A percentile compares a stretch with the other conserved stretches of the same genome.
phyloP scores from a whole-genome alignment of 2,113 vertebrate species.

The Oncorhynchus clarkii region DNA sequence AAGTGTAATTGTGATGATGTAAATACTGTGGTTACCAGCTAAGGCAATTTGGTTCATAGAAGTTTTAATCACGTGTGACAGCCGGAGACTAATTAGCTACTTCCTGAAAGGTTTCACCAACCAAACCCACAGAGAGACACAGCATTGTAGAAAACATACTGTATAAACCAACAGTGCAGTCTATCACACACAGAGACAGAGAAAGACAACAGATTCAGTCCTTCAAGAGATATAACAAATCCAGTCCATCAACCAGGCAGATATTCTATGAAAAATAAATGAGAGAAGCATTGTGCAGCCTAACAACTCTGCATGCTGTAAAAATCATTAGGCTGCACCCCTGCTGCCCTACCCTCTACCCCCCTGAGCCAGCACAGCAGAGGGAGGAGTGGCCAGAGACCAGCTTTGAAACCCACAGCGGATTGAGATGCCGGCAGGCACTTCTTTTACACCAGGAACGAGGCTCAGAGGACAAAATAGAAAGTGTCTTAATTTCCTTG shows the following conservation, averaged over 20 bases:
- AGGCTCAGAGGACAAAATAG: constrained; percentile 12
- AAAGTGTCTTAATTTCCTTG: constrained; percentile 26
- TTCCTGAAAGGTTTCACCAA: neutral
- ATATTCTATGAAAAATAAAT: neutral
- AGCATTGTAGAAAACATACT: neutral
- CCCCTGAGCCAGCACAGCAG: constrained; percentile 15
- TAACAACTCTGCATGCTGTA: constrained; percentile 28
- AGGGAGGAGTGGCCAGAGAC: constrained; percentile 5
- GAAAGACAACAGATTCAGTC: neutral
- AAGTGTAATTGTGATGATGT: no score
- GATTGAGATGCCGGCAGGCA: neutral
- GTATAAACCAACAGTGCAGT: neutral
- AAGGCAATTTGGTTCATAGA: neutral
- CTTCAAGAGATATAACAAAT: no score
- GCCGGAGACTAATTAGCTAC: neutral
- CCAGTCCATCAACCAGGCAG: constrained; percentile 11
- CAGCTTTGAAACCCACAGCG: constrained; percentile 18
- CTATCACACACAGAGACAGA: no score
- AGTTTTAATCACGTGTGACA: constrained; percentile 9
- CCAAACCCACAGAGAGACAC: neutral
- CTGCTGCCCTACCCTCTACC: constrained; percentile 36
- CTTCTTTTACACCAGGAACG: neutral
- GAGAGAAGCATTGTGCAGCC: no score
- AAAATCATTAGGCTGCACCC: constrained; percentile 62
- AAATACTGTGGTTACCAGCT: no score